phyloP scores from a whole-genome alignment of 2,888 invertebrate species.

The Ophioninae sp. region DNA sequence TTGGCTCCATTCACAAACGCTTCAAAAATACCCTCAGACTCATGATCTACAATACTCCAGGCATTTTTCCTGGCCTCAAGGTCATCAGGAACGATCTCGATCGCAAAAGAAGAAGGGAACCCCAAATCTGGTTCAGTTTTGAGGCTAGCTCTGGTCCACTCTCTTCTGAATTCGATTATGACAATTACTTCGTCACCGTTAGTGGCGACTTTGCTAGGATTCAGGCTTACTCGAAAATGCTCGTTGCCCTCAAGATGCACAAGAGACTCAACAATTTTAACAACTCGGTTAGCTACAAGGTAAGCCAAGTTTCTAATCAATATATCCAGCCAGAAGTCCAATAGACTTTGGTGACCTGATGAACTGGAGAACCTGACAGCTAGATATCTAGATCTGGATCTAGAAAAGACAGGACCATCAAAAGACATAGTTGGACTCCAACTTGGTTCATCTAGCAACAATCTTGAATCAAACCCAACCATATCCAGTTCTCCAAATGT shows the following conservation, averaged over 20 bases:
- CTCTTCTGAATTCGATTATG: constrained; percentile 67
- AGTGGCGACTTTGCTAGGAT: constrained; percentile 65
- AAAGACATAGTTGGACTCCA: too few species aligned
- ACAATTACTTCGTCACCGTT: constrained; percentile 67
- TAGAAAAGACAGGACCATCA: too few species aligned
- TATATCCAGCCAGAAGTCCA: background rate
- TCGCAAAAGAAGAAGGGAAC: constrained; percentile 66
- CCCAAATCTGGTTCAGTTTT: constrained; percentile 66
- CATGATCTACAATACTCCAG: constrained; percentile 67
- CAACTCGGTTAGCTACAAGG: constrained; percentile 68
- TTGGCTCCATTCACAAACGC: constrained; percentile 67
- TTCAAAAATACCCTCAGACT: constrained; percentile 65
- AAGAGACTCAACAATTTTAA: constrained; percentile 68
- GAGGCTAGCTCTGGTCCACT: constrained; percentile 63
- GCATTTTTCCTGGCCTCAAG: constrained; percentile 67
- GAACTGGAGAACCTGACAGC: background rate
- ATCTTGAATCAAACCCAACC: too few species aligned
- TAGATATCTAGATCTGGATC: background rate
- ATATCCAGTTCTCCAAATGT: too few species aligned
- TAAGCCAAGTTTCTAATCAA: background rate
- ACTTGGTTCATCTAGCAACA: too few species aligned
- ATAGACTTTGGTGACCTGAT: too few species aligned
- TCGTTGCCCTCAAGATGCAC: constrained; percentile 69
- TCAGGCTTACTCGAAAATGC: constrained; percentile 67
- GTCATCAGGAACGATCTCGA: constrained; percentile 69